Base-by-base conservation (phyloP, 2,888 invertebrate species). In the Trypoxylon attenuatum region DNA sequence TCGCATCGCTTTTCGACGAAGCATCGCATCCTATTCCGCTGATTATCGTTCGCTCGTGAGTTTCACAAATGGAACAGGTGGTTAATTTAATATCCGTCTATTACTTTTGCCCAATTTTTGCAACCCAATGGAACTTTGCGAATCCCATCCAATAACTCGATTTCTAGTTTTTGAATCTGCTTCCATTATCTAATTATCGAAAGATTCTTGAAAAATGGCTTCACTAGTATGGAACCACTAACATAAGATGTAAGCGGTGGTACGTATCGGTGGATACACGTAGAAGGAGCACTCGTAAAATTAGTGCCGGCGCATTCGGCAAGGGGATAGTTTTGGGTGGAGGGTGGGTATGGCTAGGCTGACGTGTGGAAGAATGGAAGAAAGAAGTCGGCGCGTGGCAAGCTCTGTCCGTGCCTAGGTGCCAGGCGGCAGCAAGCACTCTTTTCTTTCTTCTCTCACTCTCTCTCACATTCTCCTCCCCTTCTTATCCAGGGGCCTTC, bases 41-140 rank as follows among this genome's bases (percentile, higher is more conserved):
- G 33, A 33, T 33, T 33, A 33, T 25, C 25, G 25, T 15, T n/a
- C 4, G 33, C 33, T 10, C 33, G 33, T 13, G 33, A 33, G n/a
- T 33, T n/a, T n/a, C 41, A 13, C 33, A 33, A 33, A 27, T 16
- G 23, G 39, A 50, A 54, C 63, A 64, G 61, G 63, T 64, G 61
- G 63, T 53, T 54, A 54, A 60, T 61, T 64, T 49, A 59, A 13
- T 33, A 57, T 70, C 75, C 23, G 19, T 33, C n/a, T n/a, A 15
- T 23, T 13, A 13, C n/a, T n/a, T n/a, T n/a, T n/a, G n/a, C n/a
- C n/a, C n/a, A n/a, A n/a, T n/a, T n/a, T n/a, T n/a, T n/a, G n/a
- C n/a, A n/a, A n/a, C n/a, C n/a, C n/a, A n/a, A n/a, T n/a, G n/a
- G n/a, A n/a, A n/a, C n/a, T n/a, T n/a, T n/a, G n/a, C n/a, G n/a